Base-by-base conservation (phyloP, 1,140 invertebrate species). In the Muscidifurax raptorellus region DNA sequence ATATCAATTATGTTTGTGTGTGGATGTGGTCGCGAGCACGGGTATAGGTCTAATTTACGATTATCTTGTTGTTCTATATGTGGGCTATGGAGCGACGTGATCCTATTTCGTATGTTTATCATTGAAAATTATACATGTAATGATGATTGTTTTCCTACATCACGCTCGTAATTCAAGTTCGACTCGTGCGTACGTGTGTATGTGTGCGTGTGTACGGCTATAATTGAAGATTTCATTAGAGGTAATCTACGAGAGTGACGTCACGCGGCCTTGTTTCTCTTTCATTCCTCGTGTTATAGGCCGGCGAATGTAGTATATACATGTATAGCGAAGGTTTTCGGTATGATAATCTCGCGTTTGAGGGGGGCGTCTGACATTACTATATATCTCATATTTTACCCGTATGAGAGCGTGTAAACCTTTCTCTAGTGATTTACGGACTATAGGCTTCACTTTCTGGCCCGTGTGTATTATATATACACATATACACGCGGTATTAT, bases 371-470 rank as follows among this genome's bases (percentile, higher is more conserved):
- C 27, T 59, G 69, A 44, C 36, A 59, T 81, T 81, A 81, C 71
- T 81, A 74, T 81, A 74, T 52, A 81, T 81, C 80, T 72, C 80
- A 81, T 82, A 32, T 82, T 75, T 76, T 75, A 82, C 0, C 13
- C 32, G 13, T 44, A 64, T 7, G 80, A 82, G 80, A 32, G 44
- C 80, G 71, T 74, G 71, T 82, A 64, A 75, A 82, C 71, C 80
- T 82, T 82, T 82, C 75, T 28, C 71, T 40, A 66, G 32, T 82
- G 80, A 75, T 82, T 82, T 75, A 75, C 52, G 47, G 52, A 28
- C 28, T 72, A n/a, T n/a, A 64, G 47, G 64, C 69, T 82, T 82
- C 69, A 82, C 69, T 82, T 74, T 74, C 36, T 36, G 36, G 36
- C 36, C 66, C 40, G 36, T 47, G 44, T 64, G 7, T 30, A 27